Evolutionary conservation across 2,797 vertebrate genomes (phyloP), one percentile per base, ranked within the genome.

Genomic region (Acrocephalus scirpaceus): DNA sequence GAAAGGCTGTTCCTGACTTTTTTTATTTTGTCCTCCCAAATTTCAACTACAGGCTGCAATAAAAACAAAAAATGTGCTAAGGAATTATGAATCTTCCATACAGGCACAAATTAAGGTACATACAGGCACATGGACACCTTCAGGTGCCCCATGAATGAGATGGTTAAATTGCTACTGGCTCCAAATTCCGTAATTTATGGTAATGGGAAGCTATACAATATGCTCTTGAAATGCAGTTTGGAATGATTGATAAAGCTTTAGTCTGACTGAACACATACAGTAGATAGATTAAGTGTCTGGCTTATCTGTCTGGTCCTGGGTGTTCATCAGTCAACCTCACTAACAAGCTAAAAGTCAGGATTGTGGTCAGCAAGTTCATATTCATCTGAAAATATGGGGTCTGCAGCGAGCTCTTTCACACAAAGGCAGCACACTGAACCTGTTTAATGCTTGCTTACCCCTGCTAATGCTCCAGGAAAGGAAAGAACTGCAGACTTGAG

Each of bases 251-350:
- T 96, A 90, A 57, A 73, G 65, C 66, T 96, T 97, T 83, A 64
- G 29, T 80, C 92, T 91, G 83, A 64, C 72, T 96, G 86, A 84
- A 76, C 88, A 93, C 56, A 67, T 92, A 92, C 93, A 90, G 92
- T 92, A 95, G 90, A 73, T 94, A 48, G 93, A 95, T 94, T 97
- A 95, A 74, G 61, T 84, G 80, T 72, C 92, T 90, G 78, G 93
- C 27, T 87, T 93, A 93, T 92, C 85, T 71, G 74, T 96, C 90
- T 92, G 80, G 84, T 83, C 78, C 92, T 92, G 69, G 44, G 32
- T 62, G 79, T 20, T 95, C 92, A 97, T 96, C 84, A 89, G 93
- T 97, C 92, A 96, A 45, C 71, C 77, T 78, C 85, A 76, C 93
- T 60, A 96, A 83, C 83, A 94, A 77, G 82, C 72, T 84, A 60